These are phyloP conservation scores for Thunnus albacares DNA, from an alignment of 2,797 vertebrate genomes.

Conservation along the genomic window DNA sequence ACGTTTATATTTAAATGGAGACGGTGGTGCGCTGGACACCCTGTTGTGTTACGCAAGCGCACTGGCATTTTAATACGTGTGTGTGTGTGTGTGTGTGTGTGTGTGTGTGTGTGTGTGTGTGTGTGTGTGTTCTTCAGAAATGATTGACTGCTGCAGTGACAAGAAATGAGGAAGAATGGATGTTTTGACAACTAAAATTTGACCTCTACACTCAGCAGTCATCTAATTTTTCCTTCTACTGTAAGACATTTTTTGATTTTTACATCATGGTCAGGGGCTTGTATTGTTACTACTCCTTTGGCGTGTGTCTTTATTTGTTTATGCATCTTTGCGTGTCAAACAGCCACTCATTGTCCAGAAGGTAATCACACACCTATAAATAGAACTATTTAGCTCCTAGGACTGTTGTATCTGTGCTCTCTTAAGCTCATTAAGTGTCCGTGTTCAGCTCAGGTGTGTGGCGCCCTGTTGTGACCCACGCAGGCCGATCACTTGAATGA, in stretches of 20 bases:
- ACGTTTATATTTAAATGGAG: too few species aligned
- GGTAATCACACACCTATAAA: constrained; percentile 84
- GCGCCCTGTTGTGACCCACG: constrained; percentile 38
- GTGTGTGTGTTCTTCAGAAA: background rate
- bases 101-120: too few species aligned
- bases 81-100: too few species aligned
- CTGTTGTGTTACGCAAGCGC: too few species aligned
- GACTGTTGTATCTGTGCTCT: constrained; percentile 65
- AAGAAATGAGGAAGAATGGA: background rate
- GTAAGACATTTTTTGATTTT: background rate
- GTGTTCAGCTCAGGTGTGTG: constrained; percentile 54
- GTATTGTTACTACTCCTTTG: background rate
- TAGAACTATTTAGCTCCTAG: constrained; percentile 61
- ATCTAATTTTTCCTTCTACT: background rate
- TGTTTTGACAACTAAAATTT: too few species aligned
- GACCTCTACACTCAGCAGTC: background rate
- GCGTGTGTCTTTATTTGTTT: too few species aligned
- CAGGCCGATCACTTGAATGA: background rate
- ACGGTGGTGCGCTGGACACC: too few species aligned
- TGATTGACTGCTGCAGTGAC: background rate
- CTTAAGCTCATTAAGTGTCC: constrained; percentile 83
- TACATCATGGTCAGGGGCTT: background rate
- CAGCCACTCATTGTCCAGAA: constrained; percentile 42
- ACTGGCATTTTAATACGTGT: too few species aligned
- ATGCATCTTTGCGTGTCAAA: constrained; percentile 31